These are phyloP conservation scores for Melanargia galathea DNA, from an alignment of 2,888 invertebrate genomes.

Conservation along the genomic window DNA sequence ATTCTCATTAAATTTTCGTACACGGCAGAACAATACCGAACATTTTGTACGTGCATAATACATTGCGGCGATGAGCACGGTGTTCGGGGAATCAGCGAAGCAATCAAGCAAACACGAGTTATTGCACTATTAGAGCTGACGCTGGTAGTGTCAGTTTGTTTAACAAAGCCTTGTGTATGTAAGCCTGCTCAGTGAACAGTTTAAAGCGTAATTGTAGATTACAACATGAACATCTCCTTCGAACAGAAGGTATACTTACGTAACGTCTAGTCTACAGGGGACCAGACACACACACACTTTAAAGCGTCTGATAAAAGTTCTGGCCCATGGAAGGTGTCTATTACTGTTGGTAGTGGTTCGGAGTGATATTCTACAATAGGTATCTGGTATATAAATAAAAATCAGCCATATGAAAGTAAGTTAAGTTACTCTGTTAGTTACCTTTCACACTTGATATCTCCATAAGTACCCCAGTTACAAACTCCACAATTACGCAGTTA, in stretches of 20 bases:
- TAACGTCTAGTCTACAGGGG: background rate
- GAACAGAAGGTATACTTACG: background rate
- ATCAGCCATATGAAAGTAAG: too few relatives aligned
- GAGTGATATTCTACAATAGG: too few relatives aligned
- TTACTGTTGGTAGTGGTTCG: too few relatives aligned
- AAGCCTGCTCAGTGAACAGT: background rate
- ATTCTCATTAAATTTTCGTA: background rate
- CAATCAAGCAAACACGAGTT: conserved; percentile 29
- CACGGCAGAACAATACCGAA: background rate
- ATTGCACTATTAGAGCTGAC: conserved; percentile 21
- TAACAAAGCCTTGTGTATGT: conserved; percentile 26
- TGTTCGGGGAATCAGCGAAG: conserved; percentile 22
- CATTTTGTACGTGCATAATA: conserved; percentile 9
- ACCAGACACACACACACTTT: background rate
- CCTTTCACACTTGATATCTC: too few relatives aligned
- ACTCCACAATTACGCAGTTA: too few relatives aligned
- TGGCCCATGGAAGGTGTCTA: too few relatives aligned
- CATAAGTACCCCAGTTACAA: too few relatives aligned
- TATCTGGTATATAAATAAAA: too few relatives aligned
- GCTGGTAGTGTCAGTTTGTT: conserved; percentile 25
- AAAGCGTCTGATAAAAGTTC: too few relatives aligned
- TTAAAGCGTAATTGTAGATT: background rate
- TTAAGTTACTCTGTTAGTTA: too few relatives aligned
- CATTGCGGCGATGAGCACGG: conserved; percentile 10
- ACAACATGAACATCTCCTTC: background rate